Base-by-base conservation (phyloP, 2,888 invertebrate genomes). In the Zaprionus bogoriensis region DNA sequence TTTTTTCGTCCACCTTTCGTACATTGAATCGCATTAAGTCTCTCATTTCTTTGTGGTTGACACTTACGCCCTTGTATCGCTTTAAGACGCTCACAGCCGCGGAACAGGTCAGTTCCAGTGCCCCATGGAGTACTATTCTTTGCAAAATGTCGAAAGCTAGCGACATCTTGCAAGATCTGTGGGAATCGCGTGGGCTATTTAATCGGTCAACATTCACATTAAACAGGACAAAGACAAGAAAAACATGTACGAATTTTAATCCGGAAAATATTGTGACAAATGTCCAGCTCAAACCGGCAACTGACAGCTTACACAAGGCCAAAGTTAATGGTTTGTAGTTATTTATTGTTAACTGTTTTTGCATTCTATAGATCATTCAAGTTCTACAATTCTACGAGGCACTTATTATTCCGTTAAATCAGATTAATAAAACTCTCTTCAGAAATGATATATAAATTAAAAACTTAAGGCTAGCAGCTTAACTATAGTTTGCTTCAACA, bases 131-230 rank as follows among this genome's bases (percentile, higher is more conserved):
- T 19, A 80, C 57, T 9, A 80, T 42, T 5, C 53, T 57, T 38
- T 80, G 67, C 4, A 75, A 50, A n/a, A 80, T 52, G 68, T 80
- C 67, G 19, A 80, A 50, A 19, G 80, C 51, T 3, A 70, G 20
- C 9, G 84, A 70, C 80, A 80, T 80, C 22, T 36, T 75, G 17
- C 12, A 20, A 3, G n/a, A 22, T 17, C 1, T 12, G 14, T 36
- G 7, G 2, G 3, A 17, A 17, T 2, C 4, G 17, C 32, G 32
- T 22, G 20, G 12, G n/a, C n/a, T n/a, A n/a, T n/a, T n/a, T n/a
- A 36, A 45, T 38, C 44, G 22, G 62, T 12, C 46, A 57, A 62
- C 20, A n/a, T 9, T 30, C 25, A 63, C 42, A 52, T 50, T 30
- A 2, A 30, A 65, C 23, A 27, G 17, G 12, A 41, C 22, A 2